These are phyloP conservation scores for Gadopsis bispinosus DNA, from an alignment of 2,797 vertebrate species.

Conservation along the genomic window DNA sequence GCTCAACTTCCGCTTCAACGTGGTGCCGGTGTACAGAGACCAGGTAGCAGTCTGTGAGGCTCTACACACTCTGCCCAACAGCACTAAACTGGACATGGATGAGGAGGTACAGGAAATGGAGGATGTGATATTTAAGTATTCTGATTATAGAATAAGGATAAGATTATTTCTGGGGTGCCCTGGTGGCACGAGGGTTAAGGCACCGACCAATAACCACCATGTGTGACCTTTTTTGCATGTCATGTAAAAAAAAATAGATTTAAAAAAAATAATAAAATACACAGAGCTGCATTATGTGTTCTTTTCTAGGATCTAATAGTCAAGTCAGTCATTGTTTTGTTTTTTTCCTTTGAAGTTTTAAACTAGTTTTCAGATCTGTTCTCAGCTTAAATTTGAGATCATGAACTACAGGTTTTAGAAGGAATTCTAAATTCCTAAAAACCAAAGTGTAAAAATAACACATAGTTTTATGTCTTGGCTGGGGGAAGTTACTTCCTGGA, in stretches of 20 bases:
- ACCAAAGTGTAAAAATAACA: too few species aligned
- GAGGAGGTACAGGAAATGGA: conserved; percentile 72
- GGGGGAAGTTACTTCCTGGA: not conserved
- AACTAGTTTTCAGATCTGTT: not conserved
- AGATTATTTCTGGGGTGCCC: not conserved
- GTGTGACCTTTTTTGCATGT: too few species aligned
- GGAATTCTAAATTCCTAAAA: too few species aligned
- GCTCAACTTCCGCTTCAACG: conserved; percentile 87
- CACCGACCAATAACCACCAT: not conserved
- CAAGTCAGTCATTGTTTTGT: not conserved
- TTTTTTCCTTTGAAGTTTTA: not conserved
- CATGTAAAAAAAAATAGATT: not conserved
- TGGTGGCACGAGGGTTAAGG: not conserved
- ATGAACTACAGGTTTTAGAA: not conserved
- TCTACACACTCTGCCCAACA: conserved; percentile 70
- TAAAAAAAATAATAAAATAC: not conserved
- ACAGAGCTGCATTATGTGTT: not conserved
- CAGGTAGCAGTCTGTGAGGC: conserved; percentile 83
- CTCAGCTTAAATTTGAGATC: not conserved
- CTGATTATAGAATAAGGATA: not conserved
- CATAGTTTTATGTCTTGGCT: not conserved
- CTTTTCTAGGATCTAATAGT: not conserved
- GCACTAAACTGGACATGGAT: conserved; percentile 84
- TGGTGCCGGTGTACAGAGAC: conserved; percentile 86
- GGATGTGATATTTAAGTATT: not conserved